These are phyloP conservation scores for Indri indri DNA, from an alignment of 2,113 vertebrate genomes.

Conservation along the genomic window DNA sequence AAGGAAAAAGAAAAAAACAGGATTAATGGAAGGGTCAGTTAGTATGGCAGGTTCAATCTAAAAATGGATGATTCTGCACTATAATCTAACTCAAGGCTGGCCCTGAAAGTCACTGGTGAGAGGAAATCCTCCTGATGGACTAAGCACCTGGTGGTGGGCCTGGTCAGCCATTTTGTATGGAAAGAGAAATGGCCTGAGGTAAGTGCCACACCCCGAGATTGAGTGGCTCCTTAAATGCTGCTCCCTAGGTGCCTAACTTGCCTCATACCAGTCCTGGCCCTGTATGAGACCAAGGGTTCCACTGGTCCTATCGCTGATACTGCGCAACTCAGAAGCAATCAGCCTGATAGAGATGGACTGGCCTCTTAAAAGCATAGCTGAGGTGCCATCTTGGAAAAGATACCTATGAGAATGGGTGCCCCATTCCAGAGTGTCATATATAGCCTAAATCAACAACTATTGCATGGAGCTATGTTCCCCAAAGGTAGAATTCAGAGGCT, in stretches of 20 bases:
- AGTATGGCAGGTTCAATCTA: background rate
- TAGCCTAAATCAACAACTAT: background rate
- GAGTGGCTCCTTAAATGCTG: background rate
- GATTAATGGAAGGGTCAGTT: background rate
- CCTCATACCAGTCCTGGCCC: background rate
- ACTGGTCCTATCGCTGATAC: no score
- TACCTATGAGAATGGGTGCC: rapidly evolving
- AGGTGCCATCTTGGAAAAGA: background rate
- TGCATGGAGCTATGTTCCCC: background rate
- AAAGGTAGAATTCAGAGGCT: background rate
- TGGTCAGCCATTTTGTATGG: background rate
- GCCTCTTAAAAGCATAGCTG: background rate
- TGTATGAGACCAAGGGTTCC: background rate
- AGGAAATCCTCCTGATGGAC: background rate
- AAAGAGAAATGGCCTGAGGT: background rate
- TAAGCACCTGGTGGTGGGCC: background rate
- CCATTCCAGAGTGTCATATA: background rate
- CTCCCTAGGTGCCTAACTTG: background rate
- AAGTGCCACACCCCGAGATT: background rate
- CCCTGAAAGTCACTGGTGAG: background rate
- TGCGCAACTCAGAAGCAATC: background rate
- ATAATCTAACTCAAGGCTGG: background rate
- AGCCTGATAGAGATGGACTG: background rate
- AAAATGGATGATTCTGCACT: background rate
- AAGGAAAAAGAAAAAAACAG: background rate